Evolutionary conservation across 2,113 vertebrate genomes (phyloP).

Genomic region (Carlito syrichta): DNA sequence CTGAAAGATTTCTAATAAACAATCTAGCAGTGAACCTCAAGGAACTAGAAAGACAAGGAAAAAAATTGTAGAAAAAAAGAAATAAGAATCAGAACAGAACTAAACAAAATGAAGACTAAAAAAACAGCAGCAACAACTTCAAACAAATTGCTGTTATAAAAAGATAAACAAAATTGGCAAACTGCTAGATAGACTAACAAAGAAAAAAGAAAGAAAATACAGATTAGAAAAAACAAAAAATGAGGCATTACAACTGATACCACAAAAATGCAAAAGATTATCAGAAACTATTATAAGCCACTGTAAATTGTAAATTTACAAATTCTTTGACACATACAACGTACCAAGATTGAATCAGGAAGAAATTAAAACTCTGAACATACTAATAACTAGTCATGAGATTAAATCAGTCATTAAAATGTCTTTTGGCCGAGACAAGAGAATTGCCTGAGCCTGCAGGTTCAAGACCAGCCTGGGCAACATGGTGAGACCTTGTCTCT

Average conservation of each 20-base stretch:
- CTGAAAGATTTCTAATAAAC: background rate
- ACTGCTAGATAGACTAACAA: background rate
- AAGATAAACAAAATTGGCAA: background rate
- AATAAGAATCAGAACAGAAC: background rate
- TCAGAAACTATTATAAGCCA: background rate
- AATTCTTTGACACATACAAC: background rate
- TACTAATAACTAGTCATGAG: background rate
- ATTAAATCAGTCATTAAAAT: background rate
- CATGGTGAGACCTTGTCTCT: too few relatives aligned
- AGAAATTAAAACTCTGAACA: background rate
- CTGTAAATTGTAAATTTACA: background rate
- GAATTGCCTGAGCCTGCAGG: too few relatives aligned
- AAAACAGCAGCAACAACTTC: background rate
- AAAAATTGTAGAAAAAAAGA: background rate
- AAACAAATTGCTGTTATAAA: background rate
- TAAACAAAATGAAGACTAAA: background rate
- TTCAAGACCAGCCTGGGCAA: too few relatives aligned
- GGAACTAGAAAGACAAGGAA: background rate
- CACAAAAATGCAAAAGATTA: background rate
- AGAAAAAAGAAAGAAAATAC: background rate
- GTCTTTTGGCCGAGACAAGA: too few relatives aligned
- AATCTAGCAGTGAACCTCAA: background rate
- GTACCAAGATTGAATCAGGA: background rate
- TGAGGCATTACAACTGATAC: background rate
- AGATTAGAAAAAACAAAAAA: background rate